Conservation (phyloP, 2,888 invertebrate species). For the Apodemia duryi region DNA sequence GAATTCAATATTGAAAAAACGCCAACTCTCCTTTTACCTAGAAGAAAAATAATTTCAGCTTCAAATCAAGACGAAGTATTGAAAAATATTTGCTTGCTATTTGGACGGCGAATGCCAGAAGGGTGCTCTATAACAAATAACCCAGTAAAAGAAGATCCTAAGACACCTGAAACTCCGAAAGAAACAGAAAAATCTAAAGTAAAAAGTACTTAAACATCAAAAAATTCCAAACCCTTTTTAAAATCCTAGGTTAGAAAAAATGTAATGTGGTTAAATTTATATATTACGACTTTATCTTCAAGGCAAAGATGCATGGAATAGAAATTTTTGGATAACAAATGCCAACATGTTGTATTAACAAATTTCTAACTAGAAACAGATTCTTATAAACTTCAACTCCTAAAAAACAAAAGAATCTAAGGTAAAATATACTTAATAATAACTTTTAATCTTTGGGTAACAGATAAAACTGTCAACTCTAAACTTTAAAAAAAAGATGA, state of each 20-base stretch:
- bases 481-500: not conserved
- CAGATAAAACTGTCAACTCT: not conserved
- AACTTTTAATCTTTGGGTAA: not conserved
- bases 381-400: no score
- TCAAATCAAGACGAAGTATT: constrained; percentile 26
- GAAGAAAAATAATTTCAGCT: constrained; percentile 23
- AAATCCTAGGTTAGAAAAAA: no score
- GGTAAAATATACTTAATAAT: not conserved
- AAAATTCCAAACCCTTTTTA: no score
- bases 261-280: no score
- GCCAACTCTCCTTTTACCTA: constrained; percentile 29
- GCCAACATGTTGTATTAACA: no score
- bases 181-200: not conserved
- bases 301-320: no score
- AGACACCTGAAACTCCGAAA: not conserved
- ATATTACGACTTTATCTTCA: no score
- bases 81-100: constrained; percentile 29
- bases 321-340: no score
- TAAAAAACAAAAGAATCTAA: no score
- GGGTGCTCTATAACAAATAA: constrained; percentile 21
- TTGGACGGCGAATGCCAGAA: constrained; percentile 24
- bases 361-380: no score
- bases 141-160: not conserved
- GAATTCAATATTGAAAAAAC: constrained; percentile 27
- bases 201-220: no score